These are phyloP conservation scores for Arctia plantaginis DNA, from an alignment of 2,888 invertebrate species.

Conservation along the genomic window DNA sequence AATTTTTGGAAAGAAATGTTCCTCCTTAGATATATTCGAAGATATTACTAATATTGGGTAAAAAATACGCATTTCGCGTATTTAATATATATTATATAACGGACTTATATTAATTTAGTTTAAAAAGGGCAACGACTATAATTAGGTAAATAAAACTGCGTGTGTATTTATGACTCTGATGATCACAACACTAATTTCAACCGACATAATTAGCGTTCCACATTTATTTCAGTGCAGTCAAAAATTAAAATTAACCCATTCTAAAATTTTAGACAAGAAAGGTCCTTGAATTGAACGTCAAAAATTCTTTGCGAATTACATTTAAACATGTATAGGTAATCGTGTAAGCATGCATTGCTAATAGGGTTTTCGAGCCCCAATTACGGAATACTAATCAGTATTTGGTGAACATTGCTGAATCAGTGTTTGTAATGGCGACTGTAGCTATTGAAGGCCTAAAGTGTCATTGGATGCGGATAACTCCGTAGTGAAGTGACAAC, in stretches of 20 bases:
- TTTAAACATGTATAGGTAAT: slow-evolving; percentile 30
- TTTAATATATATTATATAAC: no score
- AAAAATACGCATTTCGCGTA: not conserved
- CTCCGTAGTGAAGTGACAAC: not conserved
- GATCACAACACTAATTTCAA: slow-evolving; percentile 33
- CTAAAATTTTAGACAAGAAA: slow-evolving; percentile 36
- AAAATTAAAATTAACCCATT: no score
- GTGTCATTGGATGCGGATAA: not conserved
- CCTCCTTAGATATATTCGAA: not conserved
- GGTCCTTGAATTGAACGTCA: slow-evolving; percentile 25
- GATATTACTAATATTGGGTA: not conserved
- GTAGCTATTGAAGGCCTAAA: slow-evolving; percentile 5
- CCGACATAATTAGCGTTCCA: slow-evolving; percentile 29
- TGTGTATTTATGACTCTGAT: not conserved
- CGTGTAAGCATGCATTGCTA: slow-evolving; percentile 26
- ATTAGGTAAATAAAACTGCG: not conserved
- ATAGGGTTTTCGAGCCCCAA: slow-evolving; percentile 44
- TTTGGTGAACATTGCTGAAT: slow-evolving; percentile 22
- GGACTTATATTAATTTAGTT: not conserved
- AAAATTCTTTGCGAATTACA: slow-evolving; percentile 24
- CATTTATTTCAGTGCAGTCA: slow-evolving; percentile 41
- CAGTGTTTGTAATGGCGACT: slow-evolving; percentile 8
- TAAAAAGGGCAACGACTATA: not conserved
- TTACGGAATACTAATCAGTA: slow-evolving; percentile 41
- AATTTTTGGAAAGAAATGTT: not conserved